These are phyloP conservation scores for Alligator sinensis DNA, from an alignment of 2,113 vertebrate species.

Conservation along the genomic window DNA sequence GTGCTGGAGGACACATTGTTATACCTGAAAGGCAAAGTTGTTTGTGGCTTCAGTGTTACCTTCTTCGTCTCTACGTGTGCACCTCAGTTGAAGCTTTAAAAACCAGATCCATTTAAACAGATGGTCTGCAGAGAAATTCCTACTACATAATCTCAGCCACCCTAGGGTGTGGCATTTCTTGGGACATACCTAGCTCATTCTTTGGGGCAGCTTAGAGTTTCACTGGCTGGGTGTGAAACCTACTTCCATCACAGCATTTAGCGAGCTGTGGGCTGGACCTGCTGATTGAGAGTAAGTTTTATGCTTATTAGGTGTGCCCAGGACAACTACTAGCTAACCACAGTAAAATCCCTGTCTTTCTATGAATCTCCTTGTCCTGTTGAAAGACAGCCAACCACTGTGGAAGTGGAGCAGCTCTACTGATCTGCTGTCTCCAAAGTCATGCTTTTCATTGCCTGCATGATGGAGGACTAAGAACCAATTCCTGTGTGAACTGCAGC, in stretches of 20 bases:
- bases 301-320: fast-evolving
- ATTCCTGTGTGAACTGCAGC: neutral
- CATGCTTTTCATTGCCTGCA: neutral
- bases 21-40: neutral
- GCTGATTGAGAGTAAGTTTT: neutral
- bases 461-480: neutral
- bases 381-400: neutral
- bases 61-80: fast-evolving
- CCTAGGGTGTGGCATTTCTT: fast-evolving
- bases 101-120: neutral
- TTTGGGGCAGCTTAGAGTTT: neutral
- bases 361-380: neutral
- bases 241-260: neutral
- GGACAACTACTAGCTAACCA: neutral
- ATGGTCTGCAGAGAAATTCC: neutral
- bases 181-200: neutral
- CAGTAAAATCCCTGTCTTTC: neutral
- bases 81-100: neutral
- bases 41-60: neutral
- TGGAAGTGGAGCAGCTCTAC: fast-evolving
- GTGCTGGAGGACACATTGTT: neutral
- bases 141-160: neutral
- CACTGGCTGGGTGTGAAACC: neutral
- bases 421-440: conserved; percentile 11
- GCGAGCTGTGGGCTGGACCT: neutral